Evolutionary conservation across 2,113 vertebrate species (phyloP), one percentile per base, ranked within the genome.

Genomic region (Zeus faber): DNA sequence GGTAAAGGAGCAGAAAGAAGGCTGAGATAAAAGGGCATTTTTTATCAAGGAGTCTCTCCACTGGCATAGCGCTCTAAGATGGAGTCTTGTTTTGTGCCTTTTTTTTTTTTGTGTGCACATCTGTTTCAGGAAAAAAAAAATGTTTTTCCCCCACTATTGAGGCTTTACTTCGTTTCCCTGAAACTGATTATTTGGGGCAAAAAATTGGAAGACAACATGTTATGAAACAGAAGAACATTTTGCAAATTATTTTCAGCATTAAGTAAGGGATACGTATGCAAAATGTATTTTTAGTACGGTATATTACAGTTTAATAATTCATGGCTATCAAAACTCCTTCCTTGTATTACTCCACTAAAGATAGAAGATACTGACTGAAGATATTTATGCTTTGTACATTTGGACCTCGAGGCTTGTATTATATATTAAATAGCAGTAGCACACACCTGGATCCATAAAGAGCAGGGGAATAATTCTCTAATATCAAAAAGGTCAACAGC

Each of bases 1-100:
- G n/a, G n/a, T 49, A 37, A 44, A 62, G n/a, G n/a, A n/a, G n/a
- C n/a, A 7, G n/a, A 4, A 37, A 5, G 18, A 9, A 44, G 41
- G 18, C 41, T 44, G 41, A 21, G 41, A 79, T 71, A 44, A 69
- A 77, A 63, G 9, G 68, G 58, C 51, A 58, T 74, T 60, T 75
- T 67, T 65, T 49, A 59, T 72, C 68, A 25, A 49, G 31, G 41
- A 18, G 1, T 7, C 2, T 67, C 49, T 62, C 63, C 24, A 29
- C 44, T 33, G 24, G 56, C 24, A 23, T 47, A 53, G 43, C 35
- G 27, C 31, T 66, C 54, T 13, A 1, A 10, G 52, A 59, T 73
- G 53, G 54, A 22, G 31, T 18, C 0, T 50, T 35, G 47, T 31
- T 20, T 48, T 48, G 0, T 2, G 17, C n/a, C 33, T 37, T 37